Percentiles rank a stretch among this genome's conserved stretches.
Conservation (phyloP, 2,888 invertebrate genomes). For the Xanthia togata region DNA sequence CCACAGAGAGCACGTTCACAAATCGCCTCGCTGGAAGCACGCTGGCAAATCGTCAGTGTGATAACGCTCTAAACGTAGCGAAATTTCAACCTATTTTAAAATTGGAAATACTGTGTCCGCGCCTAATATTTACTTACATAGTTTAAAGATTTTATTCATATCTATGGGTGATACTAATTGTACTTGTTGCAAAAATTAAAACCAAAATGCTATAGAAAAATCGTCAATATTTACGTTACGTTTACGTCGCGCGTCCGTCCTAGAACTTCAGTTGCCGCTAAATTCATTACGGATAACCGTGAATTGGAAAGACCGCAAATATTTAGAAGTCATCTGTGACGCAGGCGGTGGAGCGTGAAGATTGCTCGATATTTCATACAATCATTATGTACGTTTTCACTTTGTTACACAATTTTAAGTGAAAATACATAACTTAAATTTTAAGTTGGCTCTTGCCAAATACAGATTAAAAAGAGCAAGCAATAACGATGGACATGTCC, state of each 20-base stretch:
- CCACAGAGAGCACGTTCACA: no score
- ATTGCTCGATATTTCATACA: constrained; percentile 52
- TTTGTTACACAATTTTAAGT: constrained; percentile 41
- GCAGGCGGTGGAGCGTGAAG: constrained; percentile 50
- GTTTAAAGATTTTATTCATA: not conserved
- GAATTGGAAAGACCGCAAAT: constrained; percentile 32
- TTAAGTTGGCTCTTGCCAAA: constrained; percentile 22
- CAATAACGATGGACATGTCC: no score
- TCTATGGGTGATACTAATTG: not conserved
- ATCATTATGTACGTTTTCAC: constrained; percentile 45
- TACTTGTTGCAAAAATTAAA: not conserved
- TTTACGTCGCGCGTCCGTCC: no score
- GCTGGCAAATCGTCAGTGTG: no score
- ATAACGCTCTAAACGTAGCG: not conserved
- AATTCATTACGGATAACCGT: constrained; percentile 13
- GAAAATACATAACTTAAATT: constrained; percentile 20
- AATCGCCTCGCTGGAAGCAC: no score
- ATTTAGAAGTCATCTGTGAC: constrained; percentile 44
- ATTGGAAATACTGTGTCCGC: not conserved
- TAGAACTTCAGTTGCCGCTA: not conserved
- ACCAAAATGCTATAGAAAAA: not conserved
- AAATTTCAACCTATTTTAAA: not conserved
- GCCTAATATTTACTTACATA: not conserved
- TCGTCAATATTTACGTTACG: not conserved
- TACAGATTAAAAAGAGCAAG: constrained; percentile 8